Percentiles rank a stretch among this genome's conserved stretches.
These are phyloP conservation scores for Melitaea cinxia DNA, from an alignment of 1,140 invertebrate genomes.

Conservation along the genomic window DNA sequence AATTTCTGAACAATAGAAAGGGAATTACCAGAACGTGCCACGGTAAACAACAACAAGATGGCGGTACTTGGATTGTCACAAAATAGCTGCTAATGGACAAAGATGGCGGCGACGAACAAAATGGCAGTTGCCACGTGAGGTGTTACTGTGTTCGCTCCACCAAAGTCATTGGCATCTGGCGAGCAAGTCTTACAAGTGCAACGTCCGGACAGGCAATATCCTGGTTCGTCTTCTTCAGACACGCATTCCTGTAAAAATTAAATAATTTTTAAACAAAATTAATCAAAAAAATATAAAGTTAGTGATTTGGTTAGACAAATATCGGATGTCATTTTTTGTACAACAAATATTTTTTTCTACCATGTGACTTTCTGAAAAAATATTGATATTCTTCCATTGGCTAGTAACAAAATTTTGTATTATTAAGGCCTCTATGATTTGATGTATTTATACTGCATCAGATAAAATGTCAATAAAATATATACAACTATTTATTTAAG, in stretches of 20 bases:
- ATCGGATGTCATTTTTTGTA: no score
- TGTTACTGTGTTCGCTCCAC: constrained; percentile 52
- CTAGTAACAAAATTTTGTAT: no score
- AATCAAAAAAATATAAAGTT: neutral
- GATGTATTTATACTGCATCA: no score
- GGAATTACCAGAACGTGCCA: neutral
- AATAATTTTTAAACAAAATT: neutral
- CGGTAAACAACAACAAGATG: constrained; percentile 18
- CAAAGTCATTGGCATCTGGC: constrained; percentile 67
- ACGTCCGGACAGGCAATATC: constrained; percentile 67
- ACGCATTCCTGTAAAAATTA: constrained; percentile 66
- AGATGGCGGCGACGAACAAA: constrained; percentile 59
- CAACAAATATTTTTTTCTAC: no score
- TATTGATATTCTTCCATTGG: no score
- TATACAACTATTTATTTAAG: no score
- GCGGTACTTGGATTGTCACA: constrained; percentile 1
- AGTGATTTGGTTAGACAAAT: no score
- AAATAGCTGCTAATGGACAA: constrained; percentile 41
- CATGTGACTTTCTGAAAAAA: no score
- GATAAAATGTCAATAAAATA: no score
- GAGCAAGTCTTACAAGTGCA: constrained; percentile 77
- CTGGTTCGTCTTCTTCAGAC: constrained; percentile 73
- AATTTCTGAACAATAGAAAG: neutral
- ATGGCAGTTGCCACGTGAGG: constrained; percentile 54
- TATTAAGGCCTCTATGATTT: no score